These are phyloP conservation scores for Patella caerulea DNA, from an alignment of 2,888 invertebrate genomes.

Conservation along the genomic window DNA sequence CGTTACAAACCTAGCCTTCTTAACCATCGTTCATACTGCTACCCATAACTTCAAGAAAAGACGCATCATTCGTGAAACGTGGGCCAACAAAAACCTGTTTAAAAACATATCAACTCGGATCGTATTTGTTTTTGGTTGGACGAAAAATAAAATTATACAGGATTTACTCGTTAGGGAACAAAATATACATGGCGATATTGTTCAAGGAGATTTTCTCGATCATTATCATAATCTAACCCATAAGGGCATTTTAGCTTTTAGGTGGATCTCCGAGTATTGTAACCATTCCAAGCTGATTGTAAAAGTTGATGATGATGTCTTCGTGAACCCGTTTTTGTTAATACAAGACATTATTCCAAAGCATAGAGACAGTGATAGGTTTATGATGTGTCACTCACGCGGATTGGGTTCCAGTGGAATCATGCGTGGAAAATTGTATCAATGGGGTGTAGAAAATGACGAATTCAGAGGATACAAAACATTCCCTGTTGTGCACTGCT, in stretches of 20 bases:
- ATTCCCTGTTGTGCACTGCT: conserved; percentile 65
- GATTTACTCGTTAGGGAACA: conserved; percentile 53
- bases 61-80: conserved; percentile 52
- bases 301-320: conserved; percentile 62
- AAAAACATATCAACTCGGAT: conserved; percentile 42
- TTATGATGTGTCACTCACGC: conserved; percentile 51
- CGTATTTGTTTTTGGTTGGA: conserved; percentile 41
- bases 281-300: conserved; percentile 47
- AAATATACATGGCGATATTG: conserved; percentile 48
- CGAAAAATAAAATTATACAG: conserved; percentile 39
- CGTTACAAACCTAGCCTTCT: conserved; percentile 40
- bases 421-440: conserved; percentile 40
- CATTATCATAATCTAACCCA: too few species aligned
- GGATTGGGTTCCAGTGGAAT: conserved; percentile 51
- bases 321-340: conserved; percentile 57
- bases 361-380: conserved; percentile 38
- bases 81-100: conserved; percentile 51
- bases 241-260: not conserved
- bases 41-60: conserved; percentile 49
- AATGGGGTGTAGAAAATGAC: conserved; percentile 54
- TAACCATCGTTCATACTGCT: conserved; percentile 55
- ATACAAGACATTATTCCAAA: conserved; percentile 43
- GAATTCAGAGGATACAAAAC: conserved; percentile 54
- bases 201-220: conserved; percentile 47
- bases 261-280: conserved; percentile 57